phyloP scores from a whole-genome alignment of 1,140 invertebrate species.

The Aporrectodea caliginosa region DNA sequence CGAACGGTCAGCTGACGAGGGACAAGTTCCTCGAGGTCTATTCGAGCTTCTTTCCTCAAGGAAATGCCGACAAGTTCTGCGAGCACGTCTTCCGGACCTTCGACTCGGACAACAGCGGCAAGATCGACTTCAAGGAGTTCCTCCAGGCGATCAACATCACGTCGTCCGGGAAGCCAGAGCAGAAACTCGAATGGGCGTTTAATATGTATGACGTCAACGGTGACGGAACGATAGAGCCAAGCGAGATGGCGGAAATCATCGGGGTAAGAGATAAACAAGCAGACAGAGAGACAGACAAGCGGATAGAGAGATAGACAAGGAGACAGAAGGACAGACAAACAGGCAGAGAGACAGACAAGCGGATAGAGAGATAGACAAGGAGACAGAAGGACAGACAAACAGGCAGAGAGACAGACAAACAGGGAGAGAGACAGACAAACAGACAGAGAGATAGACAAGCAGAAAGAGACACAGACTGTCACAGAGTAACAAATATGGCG shows the following conservation, averaged over 20 bases:
- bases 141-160: conserved; percentile 26
- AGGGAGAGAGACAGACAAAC: too few species aligned
- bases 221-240: conserved; percentile 96
- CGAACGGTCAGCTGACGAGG: conserved; percentile 91
- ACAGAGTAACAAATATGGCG: too few species aligned
- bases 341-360: too few species aligned
- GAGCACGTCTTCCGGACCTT: conserved; percentile 28
- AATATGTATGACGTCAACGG: conserved; percentile 94
- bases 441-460: too few species aligned
- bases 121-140: conserved; percentile 45
- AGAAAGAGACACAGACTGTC: too few species aligned
- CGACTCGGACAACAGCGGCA: conserved; percentile 23
- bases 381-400: too few species aligned
- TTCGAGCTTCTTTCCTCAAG: conserved; percentile 82
- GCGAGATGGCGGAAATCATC: conserved; percentile 68
- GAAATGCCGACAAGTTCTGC: conserved; percentile 21
- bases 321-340: too few species aligned
- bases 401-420: too few species aligned
- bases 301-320: too few species aligned
- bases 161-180: conserved; percentile 91
- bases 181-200: conserved; percentile 99
- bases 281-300: too few species aligned
- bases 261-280: too few species aligned
- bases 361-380: too few species aligned
- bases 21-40: conserved; percentile 99